Evolutionary conservation across 2,888 invertebrate species (phyloP).

Genomic region (Amaurobius ferox): DNA sequence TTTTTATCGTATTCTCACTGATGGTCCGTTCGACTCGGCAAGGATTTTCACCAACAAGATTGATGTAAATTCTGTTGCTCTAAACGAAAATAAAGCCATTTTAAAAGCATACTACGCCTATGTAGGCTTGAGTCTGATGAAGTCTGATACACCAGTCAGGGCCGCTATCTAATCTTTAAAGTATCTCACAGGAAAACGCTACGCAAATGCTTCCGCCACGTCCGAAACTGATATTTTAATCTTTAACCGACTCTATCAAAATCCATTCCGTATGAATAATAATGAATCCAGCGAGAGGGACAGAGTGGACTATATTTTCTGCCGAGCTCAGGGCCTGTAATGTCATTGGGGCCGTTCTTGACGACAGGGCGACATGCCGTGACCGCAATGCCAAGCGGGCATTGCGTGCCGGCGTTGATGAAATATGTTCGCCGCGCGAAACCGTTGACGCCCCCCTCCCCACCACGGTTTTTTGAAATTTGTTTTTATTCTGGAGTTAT

Average conservation of each 20-base stretch:
- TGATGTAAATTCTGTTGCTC: no score
- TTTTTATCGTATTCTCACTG: no score
- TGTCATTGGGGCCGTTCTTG: conserved; percentile 47
- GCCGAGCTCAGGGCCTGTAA: conserved; percentile 5
- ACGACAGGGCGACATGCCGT: conserved; percentile 67
- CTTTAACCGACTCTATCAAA: conserved; percentile 6
- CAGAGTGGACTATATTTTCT: conserved; percentile 29
- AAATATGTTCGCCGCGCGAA: conserved; percentile 50
- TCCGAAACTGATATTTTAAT: conserved; percentile 18
- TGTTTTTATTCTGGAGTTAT: conserved; percentile 27
- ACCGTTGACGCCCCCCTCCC: conserved; percentile 31
- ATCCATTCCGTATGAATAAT: conserved; percentile 12
- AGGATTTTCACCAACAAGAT: no score
- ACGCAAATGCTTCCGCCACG: neutral
- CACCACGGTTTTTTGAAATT: conserved; percentile 2
- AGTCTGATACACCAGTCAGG: neutral
- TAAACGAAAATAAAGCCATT: no score
- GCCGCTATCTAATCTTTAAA: neutral
- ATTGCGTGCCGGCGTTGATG: conserved; percentile 55
- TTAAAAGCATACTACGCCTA: no score
- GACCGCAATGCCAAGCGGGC: conserved; percentile 46
- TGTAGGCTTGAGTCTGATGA: neutral
- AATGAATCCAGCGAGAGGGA: conserved; percentile 7
- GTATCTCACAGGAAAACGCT: conserved; percentile 5
- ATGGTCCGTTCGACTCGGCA: no score